Conservation (phyloP, 2,113 vertebrate species). For the Apodemus sylvaticus region DNA sequence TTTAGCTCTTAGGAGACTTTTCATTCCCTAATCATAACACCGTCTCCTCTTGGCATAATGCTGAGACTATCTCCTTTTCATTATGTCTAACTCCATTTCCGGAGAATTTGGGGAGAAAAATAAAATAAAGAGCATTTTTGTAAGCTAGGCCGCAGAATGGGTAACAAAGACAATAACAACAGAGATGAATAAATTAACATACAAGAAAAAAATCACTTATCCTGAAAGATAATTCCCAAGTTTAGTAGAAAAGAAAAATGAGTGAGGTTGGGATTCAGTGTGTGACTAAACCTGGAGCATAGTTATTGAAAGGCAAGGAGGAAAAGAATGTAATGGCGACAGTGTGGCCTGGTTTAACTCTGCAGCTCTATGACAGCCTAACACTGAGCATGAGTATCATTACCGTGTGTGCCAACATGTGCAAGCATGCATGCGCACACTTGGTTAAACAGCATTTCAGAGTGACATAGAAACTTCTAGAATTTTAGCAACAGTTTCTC, state of each 20-base stretch:
- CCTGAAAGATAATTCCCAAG: neutral
- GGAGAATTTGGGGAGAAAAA: neutral
- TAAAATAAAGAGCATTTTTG: neutral
- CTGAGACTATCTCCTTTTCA: neutral
- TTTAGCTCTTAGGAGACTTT: no score
- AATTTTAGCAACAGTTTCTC: neutral
- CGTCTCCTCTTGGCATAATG: neutral
- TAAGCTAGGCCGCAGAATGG: neutral
- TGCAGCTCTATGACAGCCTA: neutral
- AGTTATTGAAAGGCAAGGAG: neutral
- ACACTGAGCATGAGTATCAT: fast-evolving
- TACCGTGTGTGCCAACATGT: no score
- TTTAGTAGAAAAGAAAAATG: neutral
- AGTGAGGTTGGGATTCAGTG: neutral
- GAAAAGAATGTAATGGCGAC: neutral
- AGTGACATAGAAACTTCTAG: no score
- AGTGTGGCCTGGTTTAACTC: neutral
- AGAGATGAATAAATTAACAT: neutral
- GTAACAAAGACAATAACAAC: neutral
- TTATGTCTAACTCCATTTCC: neutral
- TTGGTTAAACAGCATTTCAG: neutral
- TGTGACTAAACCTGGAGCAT: neutral
- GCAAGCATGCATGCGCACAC: no score
- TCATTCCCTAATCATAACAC: neutral
- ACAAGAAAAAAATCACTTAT: neutral